Base-by-base conservation (phyloP, 2,888 invertebrate genomes). In the Xestoiulus laeticollis region DNA sequence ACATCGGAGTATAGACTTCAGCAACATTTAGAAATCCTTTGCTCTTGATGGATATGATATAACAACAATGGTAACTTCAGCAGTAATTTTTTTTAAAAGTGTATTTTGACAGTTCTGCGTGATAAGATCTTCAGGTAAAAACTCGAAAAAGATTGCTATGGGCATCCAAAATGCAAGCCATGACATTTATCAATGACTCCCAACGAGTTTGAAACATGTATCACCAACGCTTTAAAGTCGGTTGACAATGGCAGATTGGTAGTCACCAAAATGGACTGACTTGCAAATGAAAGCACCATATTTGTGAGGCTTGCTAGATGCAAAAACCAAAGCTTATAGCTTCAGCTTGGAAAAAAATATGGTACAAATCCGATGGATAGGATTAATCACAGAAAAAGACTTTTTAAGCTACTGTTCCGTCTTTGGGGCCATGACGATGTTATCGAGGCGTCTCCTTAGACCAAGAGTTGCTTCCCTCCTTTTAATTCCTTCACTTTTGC, bases 401-500 rank as follows among this genome's bases (percentile, higher is more conserved):
- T 26, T 26, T 12, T 12, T 14, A 78, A 78, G 78, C 78, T 78
- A 78, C 78, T 30, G 78, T 16, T 78, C 30, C 78, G 5, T 26
- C 30, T 26, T 30, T 32, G 78, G 78, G 3, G 78, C 78, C 10
- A 78, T 26, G 30, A 30, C 14, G 78, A 78, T 30, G 12, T 30
- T 16, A 78, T 78, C 78, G 30, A 78, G 78, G 30, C 78, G 78
- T 16, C 78, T 78, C 30, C 78, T 78, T 14, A 78, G 78, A 30
- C 78, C 78, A 32, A 78, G 78, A 78, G 78, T 78, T 0, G 78
- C 30, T 78, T 78, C 78, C 10, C 78, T 78, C 78, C 78, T 78
- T 78, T 78, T 78, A 16, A 78, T 78, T 30, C 86, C 43, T 48
- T 86, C 86, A 8, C 44, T 48, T 48, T 86, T 86, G 86, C 86